Conservation (phyloP, 2,888 invertebrate genomes). For the Conchocele bisecta region DNA sequence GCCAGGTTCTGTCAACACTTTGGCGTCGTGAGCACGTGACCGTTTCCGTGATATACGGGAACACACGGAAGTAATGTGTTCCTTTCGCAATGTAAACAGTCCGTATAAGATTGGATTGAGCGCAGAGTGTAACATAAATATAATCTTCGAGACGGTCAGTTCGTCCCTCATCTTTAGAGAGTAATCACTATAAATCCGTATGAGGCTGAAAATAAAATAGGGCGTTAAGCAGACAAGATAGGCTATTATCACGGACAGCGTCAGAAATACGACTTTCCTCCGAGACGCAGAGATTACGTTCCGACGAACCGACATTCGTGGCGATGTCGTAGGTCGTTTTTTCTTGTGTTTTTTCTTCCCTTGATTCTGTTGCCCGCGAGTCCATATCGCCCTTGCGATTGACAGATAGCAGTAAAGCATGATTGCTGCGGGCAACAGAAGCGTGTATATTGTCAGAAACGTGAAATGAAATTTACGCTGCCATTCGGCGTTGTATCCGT, state of each 20-base stretch:
- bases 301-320: slow-evolving; percentile 72
- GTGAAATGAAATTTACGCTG: slow-evolving; percentile 83
- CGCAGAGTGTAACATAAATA: slow-evolving; percentile 81
- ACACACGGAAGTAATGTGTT: slow-evolving; percentile 43
- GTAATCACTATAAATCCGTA: slow-evolving; percentile 82
- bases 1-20: slow-evolving; percentile 11
- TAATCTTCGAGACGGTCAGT: slow-evolving; percentile 74
- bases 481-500: slow-evolving; percentile 83
- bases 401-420: slow-evolving; percentile 83
- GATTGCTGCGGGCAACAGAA: slow-evolving; percentile 81
- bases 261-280: slow-evolving; percentile 83
- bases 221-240: slow-evolving; percentile 83
- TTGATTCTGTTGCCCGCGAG: slow-evolving; percentile 47
- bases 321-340: slow-evolving; percentile 36
- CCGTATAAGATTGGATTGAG: slow-evolving; percentile 83
- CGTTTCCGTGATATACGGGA: slow-evolving; percentile 6
- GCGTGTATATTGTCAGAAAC: slow-evolving; percentile 82
- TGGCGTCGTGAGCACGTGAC: slow-evolving; percentile 14
- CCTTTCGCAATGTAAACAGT: slow-evolving; percentile 76
- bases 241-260: slow-evolving; percentile 83
- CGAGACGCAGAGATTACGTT: slow-evolving; percentile 79
- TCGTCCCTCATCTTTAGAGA: slow-evolving; percentile 66
- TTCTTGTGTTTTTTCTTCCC: neutral
- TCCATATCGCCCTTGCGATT: slow-evolving; percentile 83
- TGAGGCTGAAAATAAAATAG: slow-evolving; percentile 82